Evolutionary conservation across 2,888 invertebrate species (phyloP).

Genomic region (Furcula furcula): DNA sequence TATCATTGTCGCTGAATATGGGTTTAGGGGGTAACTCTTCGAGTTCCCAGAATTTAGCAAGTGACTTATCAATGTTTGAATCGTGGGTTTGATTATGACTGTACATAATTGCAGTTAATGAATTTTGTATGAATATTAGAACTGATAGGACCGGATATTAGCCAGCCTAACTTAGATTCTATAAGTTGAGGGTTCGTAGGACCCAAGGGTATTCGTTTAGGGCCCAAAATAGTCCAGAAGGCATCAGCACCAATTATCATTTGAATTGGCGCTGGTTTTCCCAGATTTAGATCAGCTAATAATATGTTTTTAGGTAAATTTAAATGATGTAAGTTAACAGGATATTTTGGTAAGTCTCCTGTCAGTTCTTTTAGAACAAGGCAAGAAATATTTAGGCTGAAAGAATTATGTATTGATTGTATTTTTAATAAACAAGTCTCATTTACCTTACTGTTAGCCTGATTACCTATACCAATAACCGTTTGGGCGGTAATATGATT

Average conservation of each 20-base stretch:
- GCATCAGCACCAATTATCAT: background rate
- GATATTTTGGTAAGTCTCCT: slow-evolving; percentile 1
- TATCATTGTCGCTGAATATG: slow-evolving; percentile 11
- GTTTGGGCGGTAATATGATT: slow-evolving; percentile 6
- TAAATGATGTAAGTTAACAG: background rate
- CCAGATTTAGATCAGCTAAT: slow-evolving; percentile 9
- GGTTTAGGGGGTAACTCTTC: slow-evolving; percentile 19
- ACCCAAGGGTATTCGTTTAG: slow-evolving; percentile 20
- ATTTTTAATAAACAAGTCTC: slow-evolving; percentile 8
- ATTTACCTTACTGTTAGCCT: background rate
- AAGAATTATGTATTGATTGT: slow-evolving; percentile 11
- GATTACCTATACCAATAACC: slow-evolving; percentile 16
- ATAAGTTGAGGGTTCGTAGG: slow-evolving; percentile 13
- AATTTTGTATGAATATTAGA: background rate
- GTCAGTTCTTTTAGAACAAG: slow-evolving; percentile 17
- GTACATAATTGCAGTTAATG: slow-evolving; percentile 10
- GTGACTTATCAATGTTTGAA: slow-evolving; percentile 6
- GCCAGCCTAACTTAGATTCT: slow-evolving; percentile 26
- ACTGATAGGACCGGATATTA: slow-evolving; percentile 23
- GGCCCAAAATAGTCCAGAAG: slow-evolving; percentile 19
- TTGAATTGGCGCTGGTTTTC: slow-evolving; percentile 3
- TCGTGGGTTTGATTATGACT: background rate
- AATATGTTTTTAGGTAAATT: slow-evolving; percentile 3
- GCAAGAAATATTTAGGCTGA: slow-evolving; percentile 10
- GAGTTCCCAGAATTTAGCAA: slow-evolving; percentile 24